Evolutionary conservation across 2,797 vertebrate genomes (phyloP), one percentile per base, ranked within the genome.

Genomic region (Schizothorax lantsangensis): DNA sequence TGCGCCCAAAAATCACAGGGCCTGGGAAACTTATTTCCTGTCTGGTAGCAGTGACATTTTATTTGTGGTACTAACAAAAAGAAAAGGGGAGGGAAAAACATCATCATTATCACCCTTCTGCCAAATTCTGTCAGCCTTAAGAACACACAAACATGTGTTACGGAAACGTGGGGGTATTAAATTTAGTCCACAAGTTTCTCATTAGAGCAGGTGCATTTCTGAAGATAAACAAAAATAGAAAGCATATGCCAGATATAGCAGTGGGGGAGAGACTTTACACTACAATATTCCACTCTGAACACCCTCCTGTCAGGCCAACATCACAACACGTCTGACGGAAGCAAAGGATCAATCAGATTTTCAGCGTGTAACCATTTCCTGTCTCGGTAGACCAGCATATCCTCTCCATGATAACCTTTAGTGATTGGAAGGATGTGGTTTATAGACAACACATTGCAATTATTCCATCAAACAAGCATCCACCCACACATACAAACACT

Each of bases 381-480:
- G 90, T 83, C 81, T 84, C 74, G 90, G 91, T 92, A 90, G 86
- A 92, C 91, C 91, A 89, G 80, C 62, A 90, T 81, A 92, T 91
- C 91, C 91, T 91, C 85, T 81, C 81, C 86, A 85, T 91, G 86
- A 84, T 90, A 90, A 91, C 86, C 88, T 87, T 89, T 89, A 87
- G 84, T 87, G 86, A 89, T 90, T 85, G 88, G 71, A 89, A 91
- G 92, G 92, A 92, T 92, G 92, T 92, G 92, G 92, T 90, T 91
- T 90, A 84, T 83, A 90, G 73, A 90, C 87, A 89, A 89, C 84
- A 88, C 38, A n/a, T 64, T 81, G 62, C 83, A 79, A 86, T 87
- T 86, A 89, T 89, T 89, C 84, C 88, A 91, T 86, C 83, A 88
- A 75, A 74, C 38, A 73, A 84, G 62, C 77, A 85, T 72, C 66